Evolutionary conservation across 1,140 invertebrate species (phyloP), one percentile per base, ranked within the genome.

Genomic region (Eumaeus atala): DNA sequence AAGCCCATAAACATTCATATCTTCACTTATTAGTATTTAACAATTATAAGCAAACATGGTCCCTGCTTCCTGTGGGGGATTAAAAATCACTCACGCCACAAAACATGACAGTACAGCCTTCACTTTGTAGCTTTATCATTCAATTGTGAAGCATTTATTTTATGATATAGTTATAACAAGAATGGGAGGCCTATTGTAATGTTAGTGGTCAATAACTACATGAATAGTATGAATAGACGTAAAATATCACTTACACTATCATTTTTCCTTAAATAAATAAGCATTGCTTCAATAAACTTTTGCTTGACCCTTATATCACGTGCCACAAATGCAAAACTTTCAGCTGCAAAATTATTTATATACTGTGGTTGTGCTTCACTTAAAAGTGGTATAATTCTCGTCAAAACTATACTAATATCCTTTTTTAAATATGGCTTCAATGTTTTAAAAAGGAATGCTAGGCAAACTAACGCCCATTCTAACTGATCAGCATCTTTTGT

Each of bases 321-420:
- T 7, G 95, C 93, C 1, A 98, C 92, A 89, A 96, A 97, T 10
- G 96, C 93, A 89, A 98, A 97, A 87, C 95, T 95, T 86, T 98
- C 95, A 1, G 95, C 94, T n/a, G 96, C 95, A 91, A 98, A 98
- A 76, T 93, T 93, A 61, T 93, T 93, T n/a, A 98, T 92, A 72
- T 97, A 96, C 51, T 91, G 89, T 52, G 94, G 94, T 61, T 91
- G 89, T 4, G 88, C 84, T 47, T 92, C 91, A 59, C 91, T 91
- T 6, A 97, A 73, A 0, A 97, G 74, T 0, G 95, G 94, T 16
- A 95, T 79, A 37, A 96, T 91, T 37, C 92, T 87, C 48, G 92
- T 91, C 58, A 96, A 92, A 0, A 96, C 91, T 28, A 89, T 89
- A 37, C 91, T 88, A 42, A 97, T 91, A 77, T 97, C 93, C 72